phyloP scores from a whole-genome alignment of 1,140 invertebrate genomes.

The Dendroctonus ponderosae region DNA sequence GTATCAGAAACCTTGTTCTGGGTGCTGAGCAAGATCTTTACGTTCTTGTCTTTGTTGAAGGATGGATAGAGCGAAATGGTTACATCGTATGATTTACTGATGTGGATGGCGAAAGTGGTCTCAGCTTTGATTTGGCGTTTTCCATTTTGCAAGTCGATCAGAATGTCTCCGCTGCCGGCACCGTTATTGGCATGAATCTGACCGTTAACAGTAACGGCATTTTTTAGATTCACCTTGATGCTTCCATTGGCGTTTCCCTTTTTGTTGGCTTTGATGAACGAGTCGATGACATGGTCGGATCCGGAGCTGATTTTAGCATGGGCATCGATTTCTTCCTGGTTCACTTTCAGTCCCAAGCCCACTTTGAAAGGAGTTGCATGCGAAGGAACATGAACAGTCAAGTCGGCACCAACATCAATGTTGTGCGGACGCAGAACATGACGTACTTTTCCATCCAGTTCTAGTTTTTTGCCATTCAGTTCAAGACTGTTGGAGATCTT shows the following conservation, averaged over 20 bases:
- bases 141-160: slow-evolving; percentile 53
- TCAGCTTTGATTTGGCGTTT: slow-evolving; percentile 64
- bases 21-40: slow-evolving; percentile 64
- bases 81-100: slow-evolving; percentile 57
- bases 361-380: slow-evolving; percentile 58
- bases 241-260: slow-evolving; percentile 50
- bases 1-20: slow-evolving; percentile 58
- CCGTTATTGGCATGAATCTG: slow-evolving; percentile 57
- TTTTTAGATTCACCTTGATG: slow-evolving; percentile 55
- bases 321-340: slow-evolving; percentile 54
- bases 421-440: slow-evolving; percentile 57
- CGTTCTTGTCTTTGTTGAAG: slow-evolving; percentile 66
- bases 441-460: slow-evolving; percentile 58
- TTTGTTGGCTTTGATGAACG: slow-evolving; percentile 53
- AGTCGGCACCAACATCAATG: slow-evolving; percentile 56
- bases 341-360: slow-evolving; percentile 55
- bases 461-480: slow-evolving; percentile 62
- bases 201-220: slow-evolving; percentile 56
- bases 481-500: slow-evolving; percentile 62
- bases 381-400: slow-evolving; percentile 52
- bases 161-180: slow-evolving; percentile 59
- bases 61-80: slow-evolving; percentile 63
- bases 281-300: slow-evolving; percentile 57
- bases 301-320: slow-evolving; percentile 54
- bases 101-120: slow-evolving; percentile 55